Evolutionary conservation across 2,113 vertebrate species (phyloP).

Genomic region (Leuciscus idus): DNA sequence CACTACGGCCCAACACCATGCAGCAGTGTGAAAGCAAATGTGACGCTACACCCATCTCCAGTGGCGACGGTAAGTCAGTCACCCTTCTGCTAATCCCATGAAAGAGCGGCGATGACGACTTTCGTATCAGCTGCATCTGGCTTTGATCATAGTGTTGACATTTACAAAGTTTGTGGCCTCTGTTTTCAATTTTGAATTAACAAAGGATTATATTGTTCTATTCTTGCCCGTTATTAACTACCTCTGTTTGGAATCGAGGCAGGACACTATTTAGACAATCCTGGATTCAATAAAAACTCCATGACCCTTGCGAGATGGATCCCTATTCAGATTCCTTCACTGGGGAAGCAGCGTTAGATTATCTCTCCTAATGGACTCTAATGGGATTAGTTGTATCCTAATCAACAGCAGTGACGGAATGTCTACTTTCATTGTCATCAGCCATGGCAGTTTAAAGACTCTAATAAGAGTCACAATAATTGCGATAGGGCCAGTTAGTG

Average conservation of each 20-base stretch:
- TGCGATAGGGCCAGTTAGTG: conserved; percentile 73
- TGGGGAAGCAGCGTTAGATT: conserved; percentile 64
- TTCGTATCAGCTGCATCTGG: conserved; percentile 22
- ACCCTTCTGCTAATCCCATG: neutral
- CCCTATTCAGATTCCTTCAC: conserved; percentile 66
- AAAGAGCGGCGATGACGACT: neutral
- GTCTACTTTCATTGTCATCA: conserved; percentile 71
- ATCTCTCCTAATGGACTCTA: conserved; percentile 63
- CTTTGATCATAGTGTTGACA: conserved; percentile 32
- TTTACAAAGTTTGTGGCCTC: conserved; percentile 8
- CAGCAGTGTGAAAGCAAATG: conserved; percentile 99
- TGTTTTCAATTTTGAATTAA: conserved; percentile 27
- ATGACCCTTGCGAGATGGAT: conserved; percentile 70
- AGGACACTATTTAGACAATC: conserved; percentile 63
- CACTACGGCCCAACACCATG: conserved; percentile 85
- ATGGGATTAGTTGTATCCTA: conserved; percentile 76
- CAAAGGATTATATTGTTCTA: conserved; percentile 24
- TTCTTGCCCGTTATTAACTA: conserved; percentile 27
- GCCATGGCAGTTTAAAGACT: conserved; percentile 64
- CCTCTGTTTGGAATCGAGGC: conserved; percentile 36
- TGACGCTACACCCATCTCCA: conserved; percentile 89
- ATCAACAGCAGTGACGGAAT: conserved; percentile 70
- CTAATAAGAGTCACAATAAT: conserved; percentile 77
- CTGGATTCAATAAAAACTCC: conserved; percentile 48
- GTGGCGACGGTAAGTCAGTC: conserved; percentile 85